Conservation (phyloP, 2,113 vertebrate species). For the Boleophthalmus pectinirostris region DNA sequence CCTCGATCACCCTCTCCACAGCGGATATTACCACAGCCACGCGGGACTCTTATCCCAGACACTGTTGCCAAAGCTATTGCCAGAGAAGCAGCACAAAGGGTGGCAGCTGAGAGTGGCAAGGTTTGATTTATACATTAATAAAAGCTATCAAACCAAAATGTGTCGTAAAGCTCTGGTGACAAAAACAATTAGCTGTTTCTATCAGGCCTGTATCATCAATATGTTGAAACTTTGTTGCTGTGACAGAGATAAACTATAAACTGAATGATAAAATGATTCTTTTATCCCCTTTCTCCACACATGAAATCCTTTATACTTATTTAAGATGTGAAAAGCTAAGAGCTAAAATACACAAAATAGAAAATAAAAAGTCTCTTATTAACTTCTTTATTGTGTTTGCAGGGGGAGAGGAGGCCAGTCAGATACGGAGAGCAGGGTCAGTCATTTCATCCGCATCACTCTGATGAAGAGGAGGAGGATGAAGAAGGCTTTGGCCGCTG, state of each 20-base stretch:
- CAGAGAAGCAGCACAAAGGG: slow-evolving; percentile 90
- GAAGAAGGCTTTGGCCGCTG: slow-evolving; percentile 85
- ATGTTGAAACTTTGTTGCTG: neutral
- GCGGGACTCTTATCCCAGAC: slow-evolving; percentile 86
- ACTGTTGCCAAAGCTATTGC: slow-evolving; percentile 95
- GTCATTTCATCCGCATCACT: slow-evolving; percentile 77
- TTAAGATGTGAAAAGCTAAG: neutral
- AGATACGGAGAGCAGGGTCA: slow-evolving; percentile 73
- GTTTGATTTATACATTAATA: slow-evolving; percentile 68
- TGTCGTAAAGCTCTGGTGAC: neutral
- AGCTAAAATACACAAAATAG: neutral
- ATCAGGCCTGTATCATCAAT: no score
- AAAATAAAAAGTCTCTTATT: neutral
- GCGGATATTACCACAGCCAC: slow-evolving; percentile 92
- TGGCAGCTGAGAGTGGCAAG: slow-evolving; percentile 87
- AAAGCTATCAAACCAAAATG: neutral
- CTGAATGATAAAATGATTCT: no score
- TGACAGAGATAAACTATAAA: neutral
- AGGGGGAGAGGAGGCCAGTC: slow-evolving; percentile 84
- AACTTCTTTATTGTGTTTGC: slow-evolving; percentile 13
- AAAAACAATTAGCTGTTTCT: neutral
- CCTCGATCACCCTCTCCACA: slow-evolving; percentile 90
- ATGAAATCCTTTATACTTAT: neutral
- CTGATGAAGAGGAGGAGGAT: slow-evolving; percentile 88
- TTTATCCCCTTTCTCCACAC: neutral